Base-by-base conservation (phyloP, 2,113 vertebrate genomes). In the Hemiprocne comata region DNA sequence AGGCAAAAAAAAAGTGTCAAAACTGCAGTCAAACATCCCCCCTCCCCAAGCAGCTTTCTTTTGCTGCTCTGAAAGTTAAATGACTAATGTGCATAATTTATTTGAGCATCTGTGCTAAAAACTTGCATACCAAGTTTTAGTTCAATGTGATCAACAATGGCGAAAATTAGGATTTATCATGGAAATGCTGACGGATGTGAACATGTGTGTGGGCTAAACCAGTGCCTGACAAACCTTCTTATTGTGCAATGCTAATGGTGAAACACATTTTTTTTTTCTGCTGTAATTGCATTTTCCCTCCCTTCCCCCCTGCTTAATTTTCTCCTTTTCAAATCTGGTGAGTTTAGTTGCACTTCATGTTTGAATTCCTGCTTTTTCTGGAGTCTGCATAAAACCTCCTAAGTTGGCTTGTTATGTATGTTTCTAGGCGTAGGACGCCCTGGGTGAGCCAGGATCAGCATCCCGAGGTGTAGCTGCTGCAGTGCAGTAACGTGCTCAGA, bases 71-170 rank as follows among this genome's bases (percentile, higher is more conserved):
- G 94, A 85, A 95, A 97, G 90, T 95, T 97, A 97, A 97, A 97
- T 96, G 97, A 96, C 96, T 97, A 95, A 97, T 97, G 97, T 96
- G 97, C 97, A 97, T 97, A 97, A 96, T 97, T 97, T 97, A 97
- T 97, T 97, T 96, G 94, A 93, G 97, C 97, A 97, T 97, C 97
- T 97, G 97, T 97, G 95, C 95, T 94, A 96, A 96, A 96, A 97
- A 97, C 96, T 97, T 97, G 97, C 97, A 96, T 97, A 96, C 95
- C 93, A 97, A 97, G 96, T 97, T 97, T 94, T 86, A 96, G 93
- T 97, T 97, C 97, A 96, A 89, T 97, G 96, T 95, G 93, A 95
- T 96, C 95, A 97, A 97, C 97, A 97, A 97, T 97, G 94, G 96
- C 34, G 96, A 97, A 97, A 97, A 97, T 97, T 97, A 96, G 97